These are phyloP conservation scores for Mizuhopecten yessoensis DNA, from an alignment of 1,140 invertebrate species.

Conservation along the genomic window DNA sequence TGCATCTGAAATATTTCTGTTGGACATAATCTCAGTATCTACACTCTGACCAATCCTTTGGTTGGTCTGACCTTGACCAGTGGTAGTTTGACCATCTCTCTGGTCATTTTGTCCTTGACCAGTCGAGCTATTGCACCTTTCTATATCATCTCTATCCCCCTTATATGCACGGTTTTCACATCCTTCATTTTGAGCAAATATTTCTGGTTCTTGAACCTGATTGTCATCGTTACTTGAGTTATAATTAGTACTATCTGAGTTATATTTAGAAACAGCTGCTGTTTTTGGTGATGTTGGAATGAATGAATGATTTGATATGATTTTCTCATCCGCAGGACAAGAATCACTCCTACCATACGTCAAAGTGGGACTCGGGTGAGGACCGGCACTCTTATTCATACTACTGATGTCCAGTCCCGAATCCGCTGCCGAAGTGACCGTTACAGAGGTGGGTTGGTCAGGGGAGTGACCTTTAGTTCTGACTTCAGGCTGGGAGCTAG, in stretches of 20 bases:
- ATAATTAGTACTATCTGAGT: background rate
- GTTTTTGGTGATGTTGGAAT: background rate
- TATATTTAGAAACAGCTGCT: background rate
- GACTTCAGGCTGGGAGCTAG: slow-evolving; percentile 68
- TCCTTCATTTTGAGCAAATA: slow-evolving; percentile 1
- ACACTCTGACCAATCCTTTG: background rate
- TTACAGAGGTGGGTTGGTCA: slow-evolving; percentile 46
- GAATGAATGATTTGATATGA: slow-evolving; percentile 35
- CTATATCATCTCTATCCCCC: background rate
- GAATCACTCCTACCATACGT: slow-evolving; percentile 50
- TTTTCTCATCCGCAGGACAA: slow-evolving; percentile 43
- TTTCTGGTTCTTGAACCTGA: background rate
- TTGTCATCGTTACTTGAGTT: background rate
- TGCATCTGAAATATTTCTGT: background rate
- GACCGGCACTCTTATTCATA: slow-evolving; percentile 43
- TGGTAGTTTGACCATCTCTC: background rate
- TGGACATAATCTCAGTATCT: background rate
- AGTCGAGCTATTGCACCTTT: background rate
- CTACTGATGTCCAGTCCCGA: slow-evolving; percentile 76
- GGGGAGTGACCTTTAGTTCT: slow-evolving; percentile 36
- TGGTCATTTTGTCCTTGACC: slow-evolving; percentile 12
- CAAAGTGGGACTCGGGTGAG: slow-evolving; percentile 25
- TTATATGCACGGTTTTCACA: slow-evolving; percentile 15
- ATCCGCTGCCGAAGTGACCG: slow-evolving; percentile 67
- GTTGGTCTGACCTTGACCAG: background rate